Evolutionary conservation across 2,113 vertebrate species (phyloP), one percentile per base, ranked within the genome.

Genomic region (Gallinago undulata): DNA sequence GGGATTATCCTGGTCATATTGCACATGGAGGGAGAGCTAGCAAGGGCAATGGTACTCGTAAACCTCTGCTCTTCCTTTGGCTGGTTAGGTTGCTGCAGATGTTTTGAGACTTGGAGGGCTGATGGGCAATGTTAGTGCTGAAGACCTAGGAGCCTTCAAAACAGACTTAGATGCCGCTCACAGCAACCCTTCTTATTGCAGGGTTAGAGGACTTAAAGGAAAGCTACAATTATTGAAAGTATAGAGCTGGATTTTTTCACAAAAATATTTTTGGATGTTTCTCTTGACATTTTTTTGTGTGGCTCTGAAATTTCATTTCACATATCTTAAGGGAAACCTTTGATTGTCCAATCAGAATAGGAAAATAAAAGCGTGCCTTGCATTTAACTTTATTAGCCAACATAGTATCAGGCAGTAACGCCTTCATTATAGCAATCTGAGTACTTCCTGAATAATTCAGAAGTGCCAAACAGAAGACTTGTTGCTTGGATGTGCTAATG

Each of bases 401-500:
- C 89, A 97, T 50, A 87, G 85, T 95, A 93, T 94, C 91, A 94
- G 91, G 93, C 97, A 95, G 81, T 92, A 97, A 97, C 43, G 90
- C 95, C 97, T 98, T 98, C 96, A 97, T 98, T 98, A 96, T 95
- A 92, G 93, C 96, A 96, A 95, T 96, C 95, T 84, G 93, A 98
- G 96, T 95, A 96, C 96, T 96, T 97, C 78, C 96, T 98, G 98
- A 98, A 98, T 98, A 98, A 98, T 98, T 98, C 98, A 98, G 92
- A 94, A 96, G 97, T 96, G 98, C 97, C 98, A 96, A 98, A 97
- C 92, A 98, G 96, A 97, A 97, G 97, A 98, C 98, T 98, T 98
- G 98, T 98, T 98, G 98, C 98, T 98, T 97, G 96, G 97, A 98
- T 98, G 98, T 98, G 98, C 98, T 98, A 98, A 98, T 98, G 98